Evolutionary conservation across 53 echinoderm and acorn worm species (phyloP).

Genomic region (Paelopatides confundens): DNA sequence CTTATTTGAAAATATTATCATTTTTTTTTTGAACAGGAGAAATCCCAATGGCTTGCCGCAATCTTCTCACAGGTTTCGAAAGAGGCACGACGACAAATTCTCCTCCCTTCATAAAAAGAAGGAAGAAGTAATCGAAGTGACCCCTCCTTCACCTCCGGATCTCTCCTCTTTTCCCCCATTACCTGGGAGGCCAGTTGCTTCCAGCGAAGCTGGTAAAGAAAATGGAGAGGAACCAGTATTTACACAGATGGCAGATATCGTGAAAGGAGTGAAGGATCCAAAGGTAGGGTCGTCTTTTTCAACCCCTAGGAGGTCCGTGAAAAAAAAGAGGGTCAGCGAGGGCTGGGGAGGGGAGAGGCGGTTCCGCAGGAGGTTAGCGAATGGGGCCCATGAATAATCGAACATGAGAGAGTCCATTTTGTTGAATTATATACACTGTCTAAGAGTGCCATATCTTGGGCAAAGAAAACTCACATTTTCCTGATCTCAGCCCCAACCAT

Average conservation of each 20-base stretch:
- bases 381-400: no score
- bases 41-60: slow-evolving; percentile 13
- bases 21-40: slow-evolving; percentile 15
- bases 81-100: background rate
- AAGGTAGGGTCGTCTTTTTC: slow-evolving; percentile 65
- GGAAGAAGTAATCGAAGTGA: slow-evolving; percentile 57
- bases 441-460: no score
- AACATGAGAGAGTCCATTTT: no score
- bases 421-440: no score
- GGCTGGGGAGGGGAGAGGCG: no score
- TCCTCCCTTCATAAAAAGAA: slow-evolving; percentile 50
- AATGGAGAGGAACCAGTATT: slow-evolving; percentile 44
- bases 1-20: background rate
- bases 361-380: no score
- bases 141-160: slow-evolving; percentile 86
- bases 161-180: slow-evolving; percentile 94
- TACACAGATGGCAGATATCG: slow-evolving; percentile 95
- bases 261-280: slow-evolving; percentile 93
- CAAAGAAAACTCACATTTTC: no score
- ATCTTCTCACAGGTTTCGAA: slow-evolving; percentile 14
- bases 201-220: slow-evolving; percentile 60
- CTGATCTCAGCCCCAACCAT: no score
- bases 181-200: slow-evolving; percentile 75
- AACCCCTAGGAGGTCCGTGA: no score
- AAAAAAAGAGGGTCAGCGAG: no score